Evolutionary conservation across 2,888 invertebrate genomes (phyloP), one percentile per base, ranked within the genome.

Genomic region (Trachelus stipa): DNA sequence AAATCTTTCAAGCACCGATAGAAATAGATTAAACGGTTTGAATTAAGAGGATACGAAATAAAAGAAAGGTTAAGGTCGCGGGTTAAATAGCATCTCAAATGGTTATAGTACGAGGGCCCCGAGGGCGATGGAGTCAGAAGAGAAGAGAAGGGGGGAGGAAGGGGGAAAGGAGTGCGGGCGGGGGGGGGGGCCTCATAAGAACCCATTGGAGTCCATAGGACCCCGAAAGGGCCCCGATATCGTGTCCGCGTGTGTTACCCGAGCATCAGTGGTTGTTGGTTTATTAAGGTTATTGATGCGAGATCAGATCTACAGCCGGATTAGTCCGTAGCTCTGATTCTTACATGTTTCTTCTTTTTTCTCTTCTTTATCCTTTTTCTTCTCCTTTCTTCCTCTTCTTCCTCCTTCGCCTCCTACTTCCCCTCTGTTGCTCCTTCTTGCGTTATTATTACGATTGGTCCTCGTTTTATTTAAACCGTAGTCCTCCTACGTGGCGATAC

Each of bases 241-340:
- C 79, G 77, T 78, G 79, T 81, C 82, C 81, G 79, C 81, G 83
- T 84, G 40, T 40, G 85, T 82, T 82, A 80, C 83, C 83, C 76
- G 80, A 81, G 81, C 81, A 81, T 80, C 85, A 87, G 84, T 85
- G 87, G 82, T 87, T 86, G 88, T 88, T 87, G 87, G 88, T 88
- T 90, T 89, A 89, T 89, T 88, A 89, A 88, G 86, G 85, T 87
- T 88, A 89, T 88, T 87, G 88, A 88, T 89, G 87, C 84, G 81
- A 88, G 88, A 89, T 88, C 84, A 79, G 86, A 90, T 89, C 88
- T 86, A 84, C 84, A 83, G 83, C 81, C 86, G 87, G 89, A 89
- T 89, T 87, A 89, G 87, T 87, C 84, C 81, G 81, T 79, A 79
- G 81, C 79, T 81, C 82, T 77, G 83, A 85, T 85, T 84, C 84